phyloP scores from a whole-genome alignment of 92 coral and sea anemone genomes.

The Umimayanthus kanabou region DNA sequence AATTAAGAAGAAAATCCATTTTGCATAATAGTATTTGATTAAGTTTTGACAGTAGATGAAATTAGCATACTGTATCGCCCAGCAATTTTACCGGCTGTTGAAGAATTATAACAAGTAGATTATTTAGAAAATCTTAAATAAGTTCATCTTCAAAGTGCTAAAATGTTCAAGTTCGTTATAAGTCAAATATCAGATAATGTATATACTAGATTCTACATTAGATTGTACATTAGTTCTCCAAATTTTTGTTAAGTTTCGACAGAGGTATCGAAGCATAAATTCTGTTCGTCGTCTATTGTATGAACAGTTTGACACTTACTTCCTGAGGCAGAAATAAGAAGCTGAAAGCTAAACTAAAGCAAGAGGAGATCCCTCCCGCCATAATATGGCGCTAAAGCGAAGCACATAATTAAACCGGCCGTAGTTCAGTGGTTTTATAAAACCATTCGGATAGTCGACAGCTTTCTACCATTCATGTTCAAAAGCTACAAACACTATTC shows the following conservation, averaged over 20 bases:
- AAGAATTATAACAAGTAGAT: not conserved
- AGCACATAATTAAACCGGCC: not conserved
- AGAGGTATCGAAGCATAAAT: not conserved
- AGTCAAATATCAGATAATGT: not conserved
- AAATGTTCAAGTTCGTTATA: too few species aligned
- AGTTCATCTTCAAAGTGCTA: not conserved
- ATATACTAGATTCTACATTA: not conserved
- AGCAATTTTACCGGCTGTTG: not conserved
- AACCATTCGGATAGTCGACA: not conserved
- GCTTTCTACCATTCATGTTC: not conserved
- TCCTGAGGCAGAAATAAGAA: not conserved
- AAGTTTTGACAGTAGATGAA: not conserved
- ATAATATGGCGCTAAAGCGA: not conserved
- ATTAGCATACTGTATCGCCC: conserved; percentile 16
- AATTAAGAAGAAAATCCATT: not conserved
- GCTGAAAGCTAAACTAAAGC: too few species aligned
- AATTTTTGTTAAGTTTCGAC: not conserved
- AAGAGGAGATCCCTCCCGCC: conserved; percentile 1
- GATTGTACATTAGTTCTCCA: not conserved
- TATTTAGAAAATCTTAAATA: not conserved
- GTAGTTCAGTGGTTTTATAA: not conserved
- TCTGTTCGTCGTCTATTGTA: not conserved
- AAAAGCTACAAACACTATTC: not conserved
- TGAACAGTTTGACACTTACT: not conserved
- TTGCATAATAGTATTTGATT: not conserved